Percentiles rank a stretch among this genome's conserved stretches.
These are phyloP conservation scores for Junonia oenone DNA, from an alignment of 2,888 invertebrate species.

Conservation along the genomic window DNA sequence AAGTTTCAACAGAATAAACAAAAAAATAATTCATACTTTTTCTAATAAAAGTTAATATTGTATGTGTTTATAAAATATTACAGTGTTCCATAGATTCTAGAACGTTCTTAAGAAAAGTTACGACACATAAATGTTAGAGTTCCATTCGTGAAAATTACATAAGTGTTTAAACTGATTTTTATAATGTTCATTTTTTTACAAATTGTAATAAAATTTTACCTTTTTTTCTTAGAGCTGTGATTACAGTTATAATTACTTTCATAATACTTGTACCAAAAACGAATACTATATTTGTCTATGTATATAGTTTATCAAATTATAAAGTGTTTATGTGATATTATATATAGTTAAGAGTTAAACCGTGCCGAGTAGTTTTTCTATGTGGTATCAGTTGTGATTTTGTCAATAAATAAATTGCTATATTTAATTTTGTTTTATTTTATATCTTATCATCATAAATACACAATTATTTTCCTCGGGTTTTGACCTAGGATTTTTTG, in stretches of 20 bases:
- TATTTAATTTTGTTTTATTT: constrained; percentile 36
- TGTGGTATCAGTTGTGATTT: constrained; percentile 80
- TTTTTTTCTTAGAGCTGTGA: constrained; percentile 42
- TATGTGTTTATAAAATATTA: too few relatives aligned
- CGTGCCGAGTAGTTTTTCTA: constrained; percentile 80
- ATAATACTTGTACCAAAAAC: constrained; percentile 55
- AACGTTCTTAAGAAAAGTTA: neutral
- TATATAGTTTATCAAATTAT: constrained; percentile 74
- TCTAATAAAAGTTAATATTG: too few relatives aligned
- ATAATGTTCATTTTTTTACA: neutral
- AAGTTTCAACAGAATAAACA: neutral
- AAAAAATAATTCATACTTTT: neutral
- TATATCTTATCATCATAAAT: neutral
- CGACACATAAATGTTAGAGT: neutral
- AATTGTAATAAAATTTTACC: constrained; percentile 25
- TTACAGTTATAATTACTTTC: constrained; percentile 50
- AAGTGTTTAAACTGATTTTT: neutral
- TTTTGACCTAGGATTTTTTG: too few relatives aligned
- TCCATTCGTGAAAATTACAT: neutral
- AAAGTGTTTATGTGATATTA: constrained; percentile 78
- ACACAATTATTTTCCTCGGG: neutral
- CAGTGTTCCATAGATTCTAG: neutral
- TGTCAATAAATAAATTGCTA: constrained; percentile 75
- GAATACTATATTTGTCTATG: constrained; percentile 49
- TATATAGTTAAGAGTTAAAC: constrained; percentile 77